These are phyloP conservation scores for Nephila pilipes DNA, from an alignment of 1,140 invertebrate genomes.

Conservation along the genomic window DNA sequence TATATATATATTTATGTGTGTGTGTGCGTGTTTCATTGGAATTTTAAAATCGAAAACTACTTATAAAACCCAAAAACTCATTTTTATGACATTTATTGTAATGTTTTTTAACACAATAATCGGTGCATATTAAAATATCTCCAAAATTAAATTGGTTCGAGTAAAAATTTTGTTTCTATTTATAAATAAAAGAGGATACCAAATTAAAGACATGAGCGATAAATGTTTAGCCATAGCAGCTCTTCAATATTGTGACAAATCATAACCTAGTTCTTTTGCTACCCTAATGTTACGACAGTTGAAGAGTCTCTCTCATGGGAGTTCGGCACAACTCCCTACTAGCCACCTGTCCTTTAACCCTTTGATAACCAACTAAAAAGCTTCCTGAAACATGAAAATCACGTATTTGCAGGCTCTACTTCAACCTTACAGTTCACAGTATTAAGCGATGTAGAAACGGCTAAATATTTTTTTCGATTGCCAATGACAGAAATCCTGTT, in stretches of 20 bases:
- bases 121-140: too few species aligned
- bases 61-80: too few species aligned
- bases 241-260: neutral
- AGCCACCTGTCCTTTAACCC: conserved; percentile 40
- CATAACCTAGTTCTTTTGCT: conserved; percentile 45
- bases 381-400: neutral
- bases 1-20: too few species aligned
- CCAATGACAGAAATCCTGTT: conserved; percentile 26
- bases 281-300: neutral
- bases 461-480: neutral
- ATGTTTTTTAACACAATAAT: too few species aligned
- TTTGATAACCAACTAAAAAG: conserved; percentile 26
- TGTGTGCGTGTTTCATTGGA: too few species aligned
- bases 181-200: too few species aligned
- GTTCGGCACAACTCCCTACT: neutral
- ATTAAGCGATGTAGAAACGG: neutral
- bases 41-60: too few species aligned
- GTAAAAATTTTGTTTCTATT: too few species aligned
- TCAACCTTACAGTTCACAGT: neutral
- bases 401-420: neutral
- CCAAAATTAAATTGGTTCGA: too few species aligned
- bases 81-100: too few species aligned
- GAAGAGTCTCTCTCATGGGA: neutral
- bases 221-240: neutral
- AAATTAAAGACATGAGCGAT: neutral